Evolutionary conservation across 2,113 vertebrate genomes (phyloP).

Genomic region (Hystrix brachyura): DNA sequence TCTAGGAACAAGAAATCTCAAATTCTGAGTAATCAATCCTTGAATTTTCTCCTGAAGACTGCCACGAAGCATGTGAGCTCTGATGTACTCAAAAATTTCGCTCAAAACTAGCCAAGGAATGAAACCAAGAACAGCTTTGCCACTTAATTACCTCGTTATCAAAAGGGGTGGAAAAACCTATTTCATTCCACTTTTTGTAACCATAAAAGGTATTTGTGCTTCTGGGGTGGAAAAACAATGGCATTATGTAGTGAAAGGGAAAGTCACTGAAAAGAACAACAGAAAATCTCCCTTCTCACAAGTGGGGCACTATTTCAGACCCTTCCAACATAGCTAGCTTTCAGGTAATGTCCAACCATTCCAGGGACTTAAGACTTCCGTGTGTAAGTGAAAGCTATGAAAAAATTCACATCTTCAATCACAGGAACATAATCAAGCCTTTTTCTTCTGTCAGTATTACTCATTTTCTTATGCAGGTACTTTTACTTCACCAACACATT

Average conservation of each 20-base stretch:
- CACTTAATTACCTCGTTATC: constrained; percentile 43
- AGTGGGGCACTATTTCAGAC: not conserved
- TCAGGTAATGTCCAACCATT: not conserved
- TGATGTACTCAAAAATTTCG: not conserved
- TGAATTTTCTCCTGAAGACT: constrained; percentile 19
- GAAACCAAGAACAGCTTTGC: constrained; percentile 34
- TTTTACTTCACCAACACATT: constrained; percentile 86
- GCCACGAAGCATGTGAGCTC: not conserved
- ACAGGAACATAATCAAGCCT: constrained; percentile 70
- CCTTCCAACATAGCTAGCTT: not conserved
- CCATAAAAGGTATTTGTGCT: constrained; percentile 19
- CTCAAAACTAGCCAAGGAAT: not conserved
- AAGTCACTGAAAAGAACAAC: not conserved
- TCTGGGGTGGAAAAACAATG: not conserved
- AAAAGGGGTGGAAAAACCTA: not conserved
- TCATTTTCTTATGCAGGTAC: constrained; percentile 87
- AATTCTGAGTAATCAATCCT: constrained; percentile 23
- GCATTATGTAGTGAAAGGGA: not conserved
- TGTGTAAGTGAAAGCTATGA: not conserved
- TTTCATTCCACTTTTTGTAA: constrained; percentile 2
- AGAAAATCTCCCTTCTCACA: not conserved
- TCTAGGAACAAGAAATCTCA: not conserved
- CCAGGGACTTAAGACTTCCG: not conserved
- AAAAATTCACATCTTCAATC: constrained; percentile 71
- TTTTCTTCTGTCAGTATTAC: constrained; percentile 84